Evolutionary conservation across 2,888 invertebrate genomes (phyloP).

Genomic region (Pharmacophagus antenor): DNA sequence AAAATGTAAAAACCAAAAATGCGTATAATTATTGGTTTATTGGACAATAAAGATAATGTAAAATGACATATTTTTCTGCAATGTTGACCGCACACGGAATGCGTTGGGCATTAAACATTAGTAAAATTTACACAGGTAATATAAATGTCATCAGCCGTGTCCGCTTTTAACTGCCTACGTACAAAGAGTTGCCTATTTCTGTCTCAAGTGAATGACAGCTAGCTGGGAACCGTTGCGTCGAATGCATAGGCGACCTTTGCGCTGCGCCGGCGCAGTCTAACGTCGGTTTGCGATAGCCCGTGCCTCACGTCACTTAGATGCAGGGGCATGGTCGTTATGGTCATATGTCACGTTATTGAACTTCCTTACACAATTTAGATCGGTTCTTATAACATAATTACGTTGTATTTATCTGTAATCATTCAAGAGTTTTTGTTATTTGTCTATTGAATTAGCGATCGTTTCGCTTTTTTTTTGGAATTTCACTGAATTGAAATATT

Average conservation of each 20-base stretch:
- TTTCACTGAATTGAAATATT: slow-evolving; percentile 60
- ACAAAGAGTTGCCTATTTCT: slow-evolving; percentile 35
- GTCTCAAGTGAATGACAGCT: slow-evolving; percentile 44
- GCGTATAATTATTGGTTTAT: background rate
- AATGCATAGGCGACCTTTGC: slow-evolving; percentile 58
- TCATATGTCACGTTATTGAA: slow-evolving; percentile 47
- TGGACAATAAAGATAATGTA: slow-evolving; percentile 14
- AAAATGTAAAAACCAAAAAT: background rate
- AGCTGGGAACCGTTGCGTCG: slow-evolving; percentile 39
- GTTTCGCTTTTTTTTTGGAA: slow-evolving; percentile 61
- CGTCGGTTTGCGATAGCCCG: slow-evolving; percentile 56
- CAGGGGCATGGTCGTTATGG: slow-evolving; percentile 40
- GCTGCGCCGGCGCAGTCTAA: slow-evolving; percentile 45
- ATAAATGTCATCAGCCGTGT: slow-evolving; percentile 31
- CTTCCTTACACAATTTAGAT: slow-evolving; percentile 34
- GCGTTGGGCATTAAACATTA: slow-evolving; percentile 20
- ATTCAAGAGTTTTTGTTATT: background rate
- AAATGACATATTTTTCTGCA: slow-evolving; percentile 21
- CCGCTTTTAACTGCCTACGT: slow-evolving; percentile 30
- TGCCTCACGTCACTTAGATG: slow-evolving; percentile 58
- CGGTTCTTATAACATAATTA: background rate
- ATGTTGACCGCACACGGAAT: background rate
- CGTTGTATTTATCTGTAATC: background rate
- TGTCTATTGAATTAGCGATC: slow-evolving; percentile 28
- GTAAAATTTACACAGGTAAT: slow-evolving; percentile 29